Conservation (phyloP, 92 coral and sea anemone genomes). For the Palythoa grandis region DNA sequence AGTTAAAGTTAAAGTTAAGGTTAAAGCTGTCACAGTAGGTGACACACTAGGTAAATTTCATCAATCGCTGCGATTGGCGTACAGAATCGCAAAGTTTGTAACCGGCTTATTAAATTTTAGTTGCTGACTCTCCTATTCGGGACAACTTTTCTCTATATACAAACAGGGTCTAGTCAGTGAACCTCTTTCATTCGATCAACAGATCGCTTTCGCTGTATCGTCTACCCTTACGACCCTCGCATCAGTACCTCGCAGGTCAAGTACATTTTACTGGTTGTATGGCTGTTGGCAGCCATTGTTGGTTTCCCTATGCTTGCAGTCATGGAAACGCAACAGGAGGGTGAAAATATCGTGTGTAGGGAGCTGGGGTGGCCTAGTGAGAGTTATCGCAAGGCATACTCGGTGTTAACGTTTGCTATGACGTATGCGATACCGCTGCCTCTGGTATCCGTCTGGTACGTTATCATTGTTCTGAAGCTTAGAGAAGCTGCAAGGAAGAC, state of each 20-base stretch:
- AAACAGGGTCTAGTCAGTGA: no score
- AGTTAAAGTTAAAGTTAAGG: no score
- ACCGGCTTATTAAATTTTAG: no score
- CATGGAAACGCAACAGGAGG: constrained; percentile 49
- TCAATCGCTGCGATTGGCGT: no score
- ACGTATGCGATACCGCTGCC: constrained; percentile 92
- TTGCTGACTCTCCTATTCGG: no score
- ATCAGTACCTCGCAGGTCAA: constrained; percentile 76
- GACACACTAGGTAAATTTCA: no score
- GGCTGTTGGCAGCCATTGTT: constrained; percentile 73
- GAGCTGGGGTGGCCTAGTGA: constrained; percentile 84
- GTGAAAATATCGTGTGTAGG: constrained; percentile 35
- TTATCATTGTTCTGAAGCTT: constrained; percentile 75
- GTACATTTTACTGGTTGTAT: constrained; percentile 71
- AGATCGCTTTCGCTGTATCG: constrained; percentile 97
- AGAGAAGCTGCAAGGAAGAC: constrained; percentile 80
- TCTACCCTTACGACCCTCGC: constrained; percentile 90
- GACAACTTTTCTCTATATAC: no score
- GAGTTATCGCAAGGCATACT: constrained; percentile 64
- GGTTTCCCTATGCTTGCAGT: constrained; percentile 81
- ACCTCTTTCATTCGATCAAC: neutral
- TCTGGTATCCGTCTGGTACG: constrained; percentile 77
- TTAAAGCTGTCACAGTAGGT: no score
- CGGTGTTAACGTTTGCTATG: constrained; percentile 73
- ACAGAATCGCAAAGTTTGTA: no score